Conservation (phyloP, 2,888 invertebrate genomes). For the Notodonta dromedarius region DNA sequence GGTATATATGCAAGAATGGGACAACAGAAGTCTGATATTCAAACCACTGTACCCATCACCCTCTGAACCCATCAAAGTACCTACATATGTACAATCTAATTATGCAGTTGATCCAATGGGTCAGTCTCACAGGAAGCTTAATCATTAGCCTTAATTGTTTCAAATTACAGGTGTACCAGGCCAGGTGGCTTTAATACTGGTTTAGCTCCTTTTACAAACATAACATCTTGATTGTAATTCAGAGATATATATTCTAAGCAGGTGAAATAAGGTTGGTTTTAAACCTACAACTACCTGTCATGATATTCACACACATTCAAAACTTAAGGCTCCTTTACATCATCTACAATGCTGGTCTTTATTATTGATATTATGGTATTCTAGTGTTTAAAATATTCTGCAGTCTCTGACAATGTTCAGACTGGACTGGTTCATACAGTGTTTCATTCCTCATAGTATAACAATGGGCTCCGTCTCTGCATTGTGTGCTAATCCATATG, state of each 20-base stretch:
- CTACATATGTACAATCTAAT: no score
- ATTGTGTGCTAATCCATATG: constrained; percentile 39
- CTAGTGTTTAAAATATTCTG: neutral
- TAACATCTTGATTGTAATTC: no score
- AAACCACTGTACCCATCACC: neutral
- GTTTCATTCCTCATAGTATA: constrained; percentile 18
- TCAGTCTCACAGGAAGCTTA: neutral
- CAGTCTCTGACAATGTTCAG: neutral
- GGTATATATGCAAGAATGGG: no score
- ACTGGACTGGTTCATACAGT: constrained; percentile 6
- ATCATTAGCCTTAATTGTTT: neutral
- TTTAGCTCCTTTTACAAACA: neutral
- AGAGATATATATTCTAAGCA: no score
- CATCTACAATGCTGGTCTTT: no score
- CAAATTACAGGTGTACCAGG: neutral
- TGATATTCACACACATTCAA: no score
- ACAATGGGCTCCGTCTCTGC: constrained; percentile 32
- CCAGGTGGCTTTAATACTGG: neutral
- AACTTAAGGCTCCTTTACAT: no score
- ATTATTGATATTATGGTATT: no score
- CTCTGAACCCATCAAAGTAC: no score
- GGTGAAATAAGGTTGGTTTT: no score
- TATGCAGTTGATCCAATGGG: constrained; percentile 1
- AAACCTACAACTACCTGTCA: no score
- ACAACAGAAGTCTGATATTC: no score